Percentiles rank a stretch among this genome's conserved stretches.
Conservation (phyloP, 2,888 invertebrate genomes). For the Apamea anceps region DNA sequence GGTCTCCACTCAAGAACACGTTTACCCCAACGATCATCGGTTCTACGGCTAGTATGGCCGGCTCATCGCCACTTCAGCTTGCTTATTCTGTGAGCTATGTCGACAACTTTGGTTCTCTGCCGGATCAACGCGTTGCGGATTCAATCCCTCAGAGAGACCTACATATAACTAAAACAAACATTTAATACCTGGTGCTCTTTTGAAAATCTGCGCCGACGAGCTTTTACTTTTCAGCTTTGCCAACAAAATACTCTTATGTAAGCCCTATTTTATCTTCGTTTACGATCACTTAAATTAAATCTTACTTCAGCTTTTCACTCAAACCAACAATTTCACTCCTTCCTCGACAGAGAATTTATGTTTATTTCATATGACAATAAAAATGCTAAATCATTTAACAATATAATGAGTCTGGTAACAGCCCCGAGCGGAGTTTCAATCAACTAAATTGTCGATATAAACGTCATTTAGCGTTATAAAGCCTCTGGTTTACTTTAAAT, state of each 20-base stretch:
- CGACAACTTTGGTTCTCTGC: too few species aligned
- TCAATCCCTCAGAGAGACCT: too few species aligned
- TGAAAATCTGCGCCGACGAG: not conserved
- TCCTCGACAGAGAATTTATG: not conserved
- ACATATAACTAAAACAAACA: too few species aligned
- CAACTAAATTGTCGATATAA: constrained; percentile 26
- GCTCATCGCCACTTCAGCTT: too few species aligned
- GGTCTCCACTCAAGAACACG: too few species aligned
- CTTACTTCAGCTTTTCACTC: not conserved
- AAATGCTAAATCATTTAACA: constrained; percentile 27
- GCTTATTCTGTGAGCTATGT: too few species aligned
- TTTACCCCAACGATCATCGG: too few species aligned
- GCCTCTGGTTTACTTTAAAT: constrained; percentile 50
- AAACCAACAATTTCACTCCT: constrained; percentile 3
- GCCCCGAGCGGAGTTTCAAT: constrained; percentile 21
- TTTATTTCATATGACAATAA: constrained; percentile 18
- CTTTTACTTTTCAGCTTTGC: not conserved
- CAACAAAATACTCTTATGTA: not conserved
- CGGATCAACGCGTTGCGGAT: too few species aligned
- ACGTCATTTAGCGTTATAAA: constrained; percentile 31
- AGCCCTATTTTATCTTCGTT: not conserved
- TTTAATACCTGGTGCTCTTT: not conserved
- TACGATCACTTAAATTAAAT: not conserved
- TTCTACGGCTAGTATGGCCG: too few species aligned
- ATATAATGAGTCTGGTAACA: constrained; percentile 11